Conservation (phyloP, 2,888 invertebrate species). For the Rhorus exstirpatorius region DNA sequence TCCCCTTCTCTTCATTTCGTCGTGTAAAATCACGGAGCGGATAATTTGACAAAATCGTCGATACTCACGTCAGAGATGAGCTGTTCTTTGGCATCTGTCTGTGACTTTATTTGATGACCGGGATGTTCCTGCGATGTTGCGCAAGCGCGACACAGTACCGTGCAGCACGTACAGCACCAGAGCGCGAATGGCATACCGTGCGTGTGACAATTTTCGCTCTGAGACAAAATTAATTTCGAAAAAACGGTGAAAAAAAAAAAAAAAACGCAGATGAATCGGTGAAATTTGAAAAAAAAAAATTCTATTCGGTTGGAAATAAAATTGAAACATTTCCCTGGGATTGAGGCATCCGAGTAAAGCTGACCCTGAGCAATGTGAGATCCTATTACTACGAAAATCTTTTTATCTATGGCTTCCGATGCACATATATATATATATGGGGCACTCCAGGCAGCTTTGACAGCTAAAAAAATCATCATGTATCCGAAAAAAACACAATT, state of each 20-base stretch:
- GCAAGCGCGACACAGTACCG: slow-evolving; percentile 90
- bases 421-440: slow-evolving; percentile 30
- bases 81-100: slow-evolving; percentile 90
- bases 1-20: too few relatives aligned
- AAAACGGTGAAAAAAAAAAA: background rate
- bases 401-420: slow-evolving; percentile 76
- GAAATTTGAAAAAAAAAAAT: background rate
- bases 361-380: slow-evolving; percentile 76
- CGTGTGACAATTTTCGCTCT: slow-evolving; percentile 90
- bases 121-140: slow-evolving; percentile 90
- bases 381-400: slow-evolving; percentile 77
- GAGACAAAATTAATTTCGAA: slow-evolving; percentile 61
- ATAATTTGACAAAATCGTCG: slow-evolving; percentile 15
- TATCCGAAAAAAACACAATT: too few relatives aligned
- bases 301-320: background rate
- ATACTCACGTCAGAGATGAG: slow-evolving; percentile 88
- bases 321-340: slow-evolving; percentile 18
- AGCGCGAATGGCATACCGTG: slow-evolving; percentile 91
- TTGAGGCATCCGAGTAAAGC: slow-evolving; percentile 19
- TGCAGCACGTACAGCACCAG: slow-evolving; percentile 91
- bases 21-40: too few relatives aligned
- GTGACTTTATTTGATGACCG: slow-evolving; percentile 90
- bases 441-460: too few relatives aligned
- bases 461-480: too few relatives aligned
- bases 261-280: background rate